Percentiles rank a stretch among this genome's conserved stretches.
phyloP scores from a whole-genome alignment of 2,888 invertebrate genomes.

The Oscheius sp. region DNA sequence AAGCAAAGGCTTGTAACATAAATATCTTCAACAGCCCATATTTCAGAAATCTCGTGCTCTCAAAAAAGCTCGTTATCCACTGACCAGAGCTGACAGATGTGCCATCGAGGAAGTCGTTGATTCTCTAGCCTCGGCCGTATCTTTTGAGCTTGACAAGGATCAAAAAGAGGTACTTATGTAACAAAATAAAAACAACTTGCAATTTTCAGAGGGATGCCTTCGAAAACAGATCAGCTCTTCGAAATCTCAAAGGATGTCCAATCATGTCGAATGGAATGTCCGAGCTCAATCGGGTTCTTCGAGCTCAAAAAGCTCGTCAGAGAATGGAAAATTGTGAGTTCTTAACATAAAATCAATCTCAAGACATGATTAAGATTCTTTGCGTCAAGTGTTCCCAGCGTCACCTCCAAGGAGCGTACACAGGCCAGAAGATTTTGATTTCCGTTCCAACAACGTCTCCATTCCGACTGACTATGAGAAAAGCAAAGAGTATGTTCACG shows the following conservation, averaged over 20 bases:
- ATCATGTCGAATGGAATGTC: background rate
- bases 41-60: too few relatives aligned
- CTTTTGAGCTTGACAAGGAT: conserved; percentile 4
- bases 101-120: conserved; percentile 14
- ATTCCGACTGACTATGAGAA: too few relatives aligned
- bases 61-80: too few relatives aligned
- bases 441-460: too few relatives aligned
- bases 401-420: background rate
- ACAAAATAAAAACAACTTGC: background rate
- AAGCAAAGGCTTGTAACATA: too few relatives aligned
- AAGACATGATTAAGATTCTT: background rate
- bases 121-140: background rate
- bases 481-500: too few relatives aligned
- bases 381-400: background rate
- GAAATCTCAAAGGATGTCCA: background rate
- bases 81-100: background rate
- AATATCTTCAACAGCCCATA: too few relatives aligned
- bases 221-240: background rate
- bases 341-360: too few relatives aligned
- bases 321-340: too few relatives aligned
- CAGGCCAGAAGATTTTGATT: background rate
- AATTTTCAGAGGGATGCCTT: background rate
- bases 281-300: too few relatives aligned
- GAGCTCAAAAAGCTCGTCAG: too few relatives aligned
- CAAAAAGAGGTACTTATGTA: conserved; percentile 2